Conservation (phyloP, 2,888 invertebrate genomes). For the Volucella zonaria region DNA sequence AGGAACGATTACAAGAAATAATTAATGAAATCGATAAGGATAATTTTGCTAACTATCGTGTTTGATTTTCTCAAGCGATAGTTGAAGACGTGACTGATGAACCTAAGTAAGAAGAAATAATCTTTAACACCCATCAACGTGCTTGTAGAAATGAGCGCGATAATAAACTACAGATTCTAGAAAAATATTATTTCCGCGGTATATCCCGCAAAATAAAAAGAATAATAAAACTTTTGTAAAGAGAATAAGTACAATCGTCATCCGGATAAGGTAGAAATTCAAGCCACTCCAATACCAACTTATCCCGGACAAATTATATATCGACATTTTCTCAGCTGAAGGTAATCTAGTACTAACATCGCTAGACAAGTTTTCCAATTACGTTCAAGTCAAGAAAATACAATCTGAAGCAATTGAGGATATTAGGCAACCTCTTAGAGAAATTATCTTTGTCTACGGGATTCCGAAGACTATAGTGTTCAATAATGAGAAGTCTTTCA, state of each 20-base stretch:
- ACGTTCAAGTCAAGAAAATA: background rate
- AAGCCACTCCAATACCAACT: background rate
- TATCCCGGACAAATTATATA: conserved; percentile 4
- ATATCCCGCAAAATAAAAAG: background rate
- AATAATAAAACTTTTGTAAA: background rate
- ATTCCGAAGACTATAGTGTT: background rate
- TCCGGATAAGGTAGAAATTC: too few relatives aligned
- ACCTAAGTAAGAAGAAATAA: background rate
- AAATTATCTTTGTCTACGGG: conserved; percentile 1
- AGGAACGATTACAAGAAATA: conserved; percentile 14
- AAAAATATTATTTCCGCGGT: background rate
- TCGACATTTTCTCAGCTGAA: conserved; percentile 8
- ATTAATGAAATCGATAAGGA: background rate
- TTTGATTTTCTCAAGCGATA: background rate
- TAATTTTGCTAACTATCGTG: background rate
- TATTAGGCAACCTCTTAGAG: conserved; percentile 12
- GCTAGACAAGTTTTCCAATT: conserved; percentile 12
- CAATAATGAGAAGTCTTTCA: too few relatives aligned
- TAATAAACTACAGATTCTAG: conserved; percentile 15
- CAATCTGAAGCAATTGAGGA: background rate
- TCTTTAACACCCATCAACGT: conserved; percentile 10
- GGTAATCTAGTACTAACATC: conserved; percentile 2
- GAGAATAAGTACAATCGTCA: too few relatives aligned
- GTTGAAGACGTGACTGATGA: background rate
- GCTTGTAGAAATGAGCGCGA: conserved; percentile 12